These are phyloP conservation scores for Myzus persicae DNA, from an alignment of 1,140 invertebrate genomes.

Conservation along the genomic window DNA sequence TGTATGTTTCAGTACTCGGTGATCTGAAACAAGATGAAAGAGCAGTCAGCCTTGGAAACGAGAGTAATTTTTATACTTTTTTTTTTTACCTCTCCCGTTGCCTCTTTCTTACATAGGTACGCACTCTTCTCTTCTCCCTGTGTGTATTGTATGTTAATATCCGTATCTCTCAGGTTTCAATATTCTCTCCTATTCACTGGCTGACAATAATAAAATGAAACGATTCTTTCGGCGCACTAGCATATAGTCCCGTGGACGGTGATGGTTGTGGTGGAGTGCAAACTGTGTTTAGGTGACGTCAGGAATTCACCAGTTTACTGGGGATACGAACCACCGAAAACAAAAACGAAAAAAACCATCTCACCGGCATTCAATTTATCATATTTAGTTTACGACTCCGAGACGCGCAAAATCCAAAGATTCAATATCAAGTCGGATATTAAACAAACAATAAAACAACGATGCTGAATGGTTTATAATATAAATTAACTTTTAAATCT, in stretches of 20 bases:
- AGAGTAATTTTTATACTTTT: constrained; percentile 21
- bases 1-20: background rate
- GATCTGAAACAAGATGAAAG: constrained; percentile 32
- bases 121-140: background rate
- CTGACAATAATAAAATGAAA: constrained; percentile 27
- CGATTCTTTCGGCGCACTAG: background rate
- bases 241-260: background rate
- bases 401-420: background rate
- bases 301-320: background rate
- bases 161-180: constrained; percentile 24
- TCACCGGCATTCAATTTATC: background rate
- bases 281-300: background rate
- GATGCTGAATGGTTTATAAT: background rate
- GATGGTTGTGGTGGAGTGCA: no score
- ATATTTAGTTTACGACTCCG: background rate
- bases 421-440: background rate
- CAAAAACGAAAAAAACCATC: background rate
- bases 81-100: background rate
- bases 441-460: background rate
- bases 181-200: constrained; percentile 20
- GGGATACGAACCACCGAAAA: background rate
- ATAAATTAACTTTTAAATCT: background rate
- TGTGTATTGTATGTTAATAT: constrained; percentile 52
- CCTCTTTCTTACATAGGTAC: background rate
- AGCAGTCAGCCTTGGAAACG: constrained; percentile 40